Percentiles rank a stretch among this genome's conserved stretches.
Conservation (phyloP, 2,888 invertebrate species). For the Eudasyphora cyanicolor region DNA sequence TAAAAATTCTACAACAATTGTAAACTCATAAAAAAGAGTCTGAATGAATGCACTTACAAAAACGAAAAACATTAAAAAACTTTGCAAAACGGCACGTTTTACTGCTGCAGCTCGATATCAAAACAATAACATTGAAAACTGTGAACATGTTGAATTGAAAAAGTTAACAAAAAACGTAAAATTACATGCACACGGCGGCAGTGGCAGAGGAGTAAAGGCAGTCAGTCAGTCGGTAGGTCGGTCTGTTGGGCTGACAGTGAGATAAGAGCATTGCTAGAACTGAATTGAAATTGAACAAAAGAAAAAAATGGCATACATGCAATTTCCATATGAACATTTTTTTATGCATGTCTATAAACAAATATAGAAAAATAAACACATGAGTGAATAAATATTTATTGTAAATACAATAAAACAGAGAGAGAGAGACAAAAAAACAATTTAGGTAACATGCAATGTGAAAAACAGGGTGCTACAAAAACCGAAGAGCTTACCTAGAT, state of each 20-base stretch:
- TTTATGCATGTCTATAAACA: conserved; percentile 28
- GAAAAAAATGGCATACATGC: neutral
- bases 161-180: neutral
- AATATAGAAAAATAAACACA: conserved; percentile 44
- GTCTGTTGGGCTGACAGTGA: neutral
- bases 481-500: neutral
- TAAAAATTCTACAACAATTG: conserved; percentile 41
- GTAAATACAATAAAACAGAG: conserved; percentile 9
- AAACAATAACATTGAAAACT: conserved; percentile 57
- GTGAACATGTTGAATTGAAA: conserved; percentile 19
- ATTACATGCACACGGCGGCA: too few relatives aligned
- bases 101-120: conserved; percentile 39
- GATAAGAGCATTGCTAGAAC: neutral
- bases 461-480: neutral
- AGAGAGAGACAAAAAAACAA: neutral
- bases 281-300: neutral
- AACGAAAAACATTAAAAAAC: conserved; percentile 10
- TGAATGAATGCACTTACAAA: neutral
- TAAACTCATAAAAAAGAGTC: conserved; percentile 5
- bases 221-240: too few relatives aligned
- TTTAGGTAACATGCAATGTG: neutral
- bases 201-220: neutral
- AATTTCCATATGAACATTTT: conserved; percentile 40
- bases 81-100: conserved; percentile 41
- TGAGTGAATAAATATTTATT: conserved; percentile 39